Base-by-base conservation (phyloP, 2,888 invertebrate species). In the Hemithea aestivaria region DNA sequence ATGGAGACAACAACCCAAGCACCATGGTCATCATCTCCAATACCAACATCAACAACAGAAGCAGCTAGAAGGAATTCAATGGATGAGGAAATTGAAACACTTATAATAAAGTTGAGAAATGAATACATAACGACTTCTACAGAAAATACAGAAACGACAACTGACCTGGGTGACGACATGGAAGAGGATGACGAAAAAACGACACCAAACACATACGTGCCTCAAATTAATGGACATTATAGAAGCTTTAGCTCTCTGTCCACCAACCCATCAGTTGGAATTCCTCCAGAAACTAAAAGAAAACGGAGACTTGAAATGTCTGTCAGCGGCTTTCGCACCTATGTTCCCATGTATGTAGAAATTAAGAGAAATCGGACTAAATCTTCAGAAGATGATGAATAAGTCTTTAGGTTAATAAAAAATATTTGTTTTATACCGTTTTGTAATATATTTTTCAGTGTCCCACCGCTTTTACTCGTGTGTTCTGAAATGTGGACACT, bases 181-280 rank as follows among this genome's bases (percentile, higher is more conserved):
- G 16, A 56, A 33, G 48, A 40, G 41, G 35, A 38, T 20, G 55
- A 41, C 25, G 52, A 63, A 38, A 46, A 58, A 1, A 62, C 65
- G 4, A 63, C 60, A 22, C 45, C 50, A 12, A 61, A 62, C 42
- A 78, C 74, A 0, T 81, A 79, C 32, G 76, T 80, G 10, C 83
- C 82, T 2, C 82, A 77, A 57, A 74, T 78, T 30, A 87, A 85
- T 45, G 82, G 85, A 7, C 87, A 85, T 51, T 80, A 82, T 28
- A 69, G 83, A 56, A 78, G 66, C 45, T 55, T 73, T 7, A 69
- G 68, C 41, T 57, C n/a, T n/a, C n/a, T n/a, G n/a, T n/a, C 54
- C 43, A 66, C 57, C 22, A 56, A 73, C 27, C 67, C 52, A 16
- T 2, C 16, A 16, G 16, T 16, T 24, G 62, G 65, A 35, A 58